Evolutionary conservation across 2,888 invertebrate species (phyloP), one percentile per base, ranked within the genome.

Genomic region (Mermis nigrescens): DNA sequence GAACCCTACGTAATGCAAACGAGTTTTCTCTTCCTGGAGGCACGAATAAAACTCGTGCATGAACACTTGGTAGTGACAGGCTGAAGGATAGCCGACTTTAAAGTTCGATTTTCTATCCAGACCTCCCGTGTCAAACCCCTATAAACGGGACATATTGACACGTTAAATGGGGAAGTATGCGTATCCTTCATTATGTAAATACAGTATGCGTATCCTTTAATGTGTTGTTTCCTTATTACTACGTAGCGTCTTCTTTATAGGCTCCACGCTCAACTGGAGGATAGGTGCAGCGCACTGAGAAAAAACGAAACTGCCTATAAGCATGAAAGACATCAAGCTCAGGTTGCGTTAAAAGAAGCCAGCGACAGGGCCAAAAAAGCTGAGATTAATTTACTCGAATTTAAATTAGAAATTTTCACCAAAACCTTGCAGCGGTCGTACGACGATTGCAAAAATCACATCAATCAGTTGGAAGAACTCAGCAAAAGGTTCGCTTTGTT

Each of bases 311-410:
- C 62, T 7, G 63, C 63, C 45, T 31, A 63, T 12, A 64, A 64
- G 7, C 54, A 60, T 57, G 65, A 63, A 24, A 54, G 56, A 28
- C 51, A 56, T 7, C 55, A 59, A 26, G 22, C 57, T 19, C 52
- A 60, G n/a, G 54, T 58, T 29, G 28, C 59, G 12, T 15, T 62
- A 19, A 46, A 54, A 26, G 60, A 62, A 27, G 62, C 66, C 31
- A 46, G 60, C 26, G 69, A 69, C 27, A 60, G 68, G 1, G 69
- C 65, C 19, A 66, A 64, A 48, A 65, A 65, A 55, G 64, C 67
- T 7, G 69, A 69, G 56, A 31, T 60, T 4, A 58, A 22, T 28
- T 58, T 67, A 28, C 60, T 69, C 24, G 66, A 68, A 53, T 63
- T 65, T 55, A 65, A 65, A 48, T 57, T 67, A 27, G 68, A 68